Percentiles rank a stretch among this genome's conserved stretches.
Evolutionary conservation across 1,140 invertebrate species (phyloP).

Genomic region (Cheumatopsyche charites): DNA sequence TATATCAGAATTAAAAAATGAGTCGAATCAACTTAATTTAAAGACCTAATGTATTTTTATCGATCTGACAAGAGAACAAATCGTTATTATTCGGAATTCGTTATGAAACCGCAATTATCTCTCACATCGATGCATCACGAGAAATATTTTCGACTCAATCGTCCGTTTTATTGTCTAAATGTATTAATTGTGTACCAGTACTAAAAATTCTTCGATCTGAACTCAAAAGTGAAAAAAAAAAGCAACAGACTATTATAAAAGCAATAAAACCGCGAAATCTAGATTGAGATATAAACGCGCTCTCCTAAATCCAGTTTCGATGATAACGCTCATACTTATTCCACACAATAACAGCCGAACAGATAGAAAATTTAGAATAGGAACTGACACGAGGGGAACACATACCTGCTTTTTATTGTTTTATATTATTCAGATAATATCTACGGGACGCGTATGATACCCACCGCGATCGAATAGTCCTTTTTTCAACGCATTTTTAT

Average conservation of each 20-base stretch:
- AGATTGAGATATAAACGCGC: constrained; percentile 22
- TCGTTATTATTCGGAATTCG: too few relatives aligned
- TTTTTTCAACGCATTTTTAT: constrained; percentile 6
- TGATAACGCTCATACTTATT: constrained; percentile 1
- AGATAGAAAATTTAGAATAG: neutral
- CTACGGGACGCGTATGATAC: constrained; percentile 23
- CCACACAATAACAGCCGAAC: too few relatives aligned
- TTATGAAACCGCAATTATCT: too few relatives aligned
- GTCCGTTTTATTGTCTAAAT: constrained; percentile 13
- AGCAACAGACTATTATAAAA: constrained; percentile 9
- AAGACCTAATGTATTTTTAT: too few relatives aligned
- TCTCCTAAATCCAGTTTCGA: constrained; percentile 20
- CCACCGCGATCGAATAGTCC: neutral
- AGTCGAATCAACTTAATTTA: too few relatives aligned
- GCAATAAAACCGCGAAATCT: constrained; percentile 26
- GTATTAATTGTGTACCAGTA: constrained; percentile 13
- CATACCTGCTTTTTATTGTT: constrained; percentile 35
- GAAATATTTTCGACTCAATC: too few relatives aligned
- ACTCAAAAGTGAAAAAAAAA: constrained; percentile 14
- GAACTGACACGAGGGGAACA: too few relatives aligned
- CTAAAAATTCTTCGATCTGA: constrained; percentile 10
- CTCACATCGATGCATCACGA: too few relatives aligned
- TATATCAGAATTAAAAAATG: too few relatives aligned
- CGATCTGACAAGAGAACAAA: too few relatives aligned
- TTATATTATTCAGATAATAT: constrained; percentile 35